Evolutionary conservation across 2,797 vertebrate genomes (phyloP), one percentile per base, ranked within the genome.

Genomic region (Ispidina lecontei): DNA sequence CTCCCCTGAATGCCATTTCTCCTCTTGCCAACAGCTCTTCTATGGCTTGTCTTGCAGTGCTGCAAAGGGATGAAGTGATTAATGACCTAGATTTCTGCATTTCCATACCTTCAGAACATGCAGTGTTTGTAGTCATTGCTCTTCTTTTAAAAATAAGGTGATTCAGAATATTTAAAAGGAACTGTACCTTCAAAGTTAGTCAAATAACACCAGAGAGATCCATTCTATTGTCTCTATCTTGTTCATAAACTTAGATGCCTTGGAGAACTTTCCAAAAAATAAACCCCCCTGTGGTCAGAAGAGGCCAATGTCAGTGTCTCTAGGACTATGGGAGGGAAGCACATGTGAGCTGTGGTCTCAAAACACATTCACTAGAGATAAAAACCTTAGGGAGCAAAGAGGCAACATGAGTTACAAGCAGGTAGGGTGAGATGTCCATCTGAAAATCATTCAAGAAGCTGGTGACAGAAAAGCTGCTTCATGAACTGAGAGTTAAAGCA

Each of bases 1-100:
- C 9, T 59, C 25, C 17, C 25, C 4, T 0, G 0, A 65, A 49
- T 9, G 81, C 39, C 11, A 7, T 35, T 71, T 77, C 41, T 67
- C 43, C 17, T 20, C 43, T 47, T 73, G 60, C 35, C 35, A 59
- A 47, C 10, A 78, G 17, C 26, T 75, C 64, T 47, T 10, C 35
- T 67, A 12, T 12, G 2, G 2, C 6, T 74, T 65, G 37, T 46
- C 49, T 39, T 68, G 12, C 28, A 56, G 21, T 0, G 0, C 1
- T 81, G 23, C 67, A 74, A 60, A 88, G 12, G 12, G 18, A 11
- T 37, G 20, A 75, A 15, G 5, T n/a, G 25, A 22, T 12, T 51
- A 12, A 63, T 46, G 49, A 23, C n/a, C 15, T 37, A 25, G n/a
- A 37, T 25, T 37, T 33, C 54, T 58, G 44, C 55, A 37, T n/a